Conservation (phyloP, 2,113 vertebrate genomes). For the Barnardius zonarius region DNA sequence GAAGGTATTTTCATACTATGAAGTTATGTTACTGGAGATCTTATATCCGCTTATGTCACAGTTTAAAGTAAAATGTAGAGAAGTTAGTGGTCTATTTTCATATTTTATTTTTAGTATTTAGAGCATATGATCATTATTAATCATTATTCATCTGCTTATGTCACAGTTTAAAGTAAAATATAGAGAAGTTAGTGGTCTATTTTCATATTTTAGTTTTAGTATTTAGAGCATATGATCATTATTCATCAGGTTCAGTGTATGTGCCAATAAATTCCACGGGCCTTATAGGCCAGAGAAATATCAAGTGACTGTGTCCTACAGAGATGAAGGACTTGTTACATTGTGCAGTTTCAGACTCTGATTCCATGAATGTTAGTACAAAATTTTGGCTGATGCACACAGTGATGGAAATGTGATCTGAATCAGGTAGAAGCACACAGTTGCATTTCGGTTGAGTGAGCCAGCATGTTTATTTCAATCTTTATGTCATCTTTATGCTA, state of each 20-base stretch:
- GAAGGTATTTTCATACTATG: background rate
- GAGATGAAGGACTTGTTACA: background rate
- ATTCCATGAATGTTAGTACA: background rate
- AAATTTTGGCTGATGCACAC: background rate
- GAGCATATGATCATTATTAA: background rate
- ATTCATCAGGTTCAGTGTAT: background rate
- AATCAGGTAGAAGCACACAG: background rate
- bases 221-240: background rate
- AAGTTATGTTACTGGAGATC: background rate
- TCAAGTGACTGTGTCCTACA: background rate
- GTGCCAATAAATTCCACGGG: background rate
- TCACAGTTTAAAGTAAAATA: background rate
- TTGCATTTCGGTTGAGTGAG: background rate
- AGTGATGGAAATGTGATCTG: background rate
- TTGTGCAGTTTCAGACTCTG: background rate
- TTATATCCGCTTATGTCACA: background rate
- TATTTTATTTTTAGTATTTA: background rate
- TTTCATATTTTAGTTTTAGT: background rate
- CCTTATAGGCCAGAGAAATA: background rate
- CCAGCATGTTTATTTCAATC: background rate
- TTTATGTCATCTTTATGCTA: background rate
- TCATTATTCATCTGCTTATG: no score
- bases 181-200: background rate
- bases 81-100: background rate
- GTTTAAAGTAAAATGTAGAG: background rate